Conservation (phyloP, 1,140 invertebrate genomes). For the Caenorhabditis inopinata region DNA sequence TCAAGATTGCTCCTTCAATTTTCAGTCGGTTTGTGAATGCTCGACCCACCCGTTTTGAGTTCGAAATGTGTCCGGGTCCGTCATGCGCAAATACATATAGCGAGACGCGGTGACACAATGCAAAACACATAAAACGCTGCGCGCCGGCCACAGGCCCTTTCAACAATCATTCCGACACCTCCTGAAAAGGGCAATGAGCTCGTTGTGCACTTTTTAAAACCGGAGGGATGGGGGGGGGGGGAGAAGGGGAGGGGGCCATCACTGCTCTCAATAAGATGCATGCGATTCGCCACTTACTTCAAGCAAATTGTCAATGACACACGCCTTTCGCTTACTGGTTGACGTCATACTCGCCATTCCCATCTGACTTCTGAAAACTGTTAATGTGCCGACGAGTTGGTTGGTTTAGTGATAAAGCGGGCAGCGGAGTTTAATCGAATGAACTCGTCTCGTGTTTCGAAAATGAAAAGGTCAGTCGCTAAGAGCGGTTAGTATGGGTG, state of each 20-base stretch:
- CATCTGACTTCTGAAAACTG: background rate
- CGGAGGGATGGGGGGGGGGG: no score
- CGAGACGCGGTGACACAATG: background rate
- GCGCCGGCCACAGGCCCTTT: no score
- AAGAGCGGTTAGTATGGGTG: no score
- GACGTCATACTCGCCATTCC: constrained; percentile 9
- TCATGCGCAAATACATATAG: constrained; percentile 6
- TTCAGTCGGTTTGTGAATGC: no score
- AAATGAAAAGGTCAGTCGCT: no score
- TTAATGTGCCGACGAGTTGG: background rate
- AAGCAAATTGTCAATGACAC: constrained; percentile 6
- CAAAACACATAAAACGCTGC: constrained; percentile 22
- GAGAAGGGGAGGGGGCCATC: no score
- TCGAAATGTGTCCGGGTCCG: no score
- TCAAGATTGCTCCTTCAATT: no score
- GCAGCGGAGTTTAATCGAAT: no score
- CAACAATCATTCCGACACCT: background rate
- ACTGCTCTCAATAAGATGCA: no score
- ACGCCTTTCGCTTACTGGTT: background rate
- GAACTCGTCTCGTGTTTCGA: no score
- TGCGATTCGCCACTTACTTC: background rate
- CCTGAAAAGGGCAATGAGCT: background rate
- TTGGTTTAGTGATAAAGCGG: background rate
- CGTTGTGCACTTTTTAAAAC: background rate
- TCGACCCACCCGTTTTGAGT: no score